These are phyloP conservation scores for Cryptotis parvus DNA, from an alignment of 2,113 vertebrate species.

Conservation along the genomic window DNA sequence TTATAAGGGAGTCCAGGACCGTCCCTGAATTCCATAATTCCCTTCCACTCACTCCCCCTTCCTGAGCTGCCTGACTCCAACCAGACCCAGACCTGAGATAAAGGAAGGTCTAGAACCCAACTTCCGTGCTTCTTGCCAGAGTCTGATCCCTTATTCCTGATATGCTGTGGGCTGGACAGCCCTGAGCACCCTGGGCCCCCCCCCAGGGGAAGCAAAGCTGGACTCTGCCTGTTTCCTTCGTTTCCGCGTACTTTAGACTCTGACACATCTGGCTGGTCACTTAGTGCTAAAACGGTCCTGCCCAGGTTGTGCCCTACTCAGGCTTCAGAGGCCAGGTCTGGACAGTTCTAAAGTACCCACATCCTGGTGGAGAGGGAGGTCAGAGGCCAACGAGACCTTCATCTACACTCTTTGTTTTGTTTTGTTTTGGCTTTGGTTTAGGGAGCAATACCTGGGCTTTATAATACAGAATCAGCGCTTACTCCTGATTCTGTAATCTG, in stretches of 20 bases:
- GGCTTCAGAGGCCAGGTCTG: not conserved
- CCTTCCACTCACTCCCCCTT: not conserved
- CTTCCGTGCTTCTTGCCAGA: not conserved
- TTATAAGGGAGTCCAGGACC: conserved; percentile 7
- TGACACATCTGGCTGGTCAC: conserved; percentile 60
- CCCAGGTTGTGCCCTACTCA: not conserved
- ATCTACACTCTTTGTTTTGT: not conserved
- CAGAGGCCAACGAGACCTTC: conserved; percentile 36
- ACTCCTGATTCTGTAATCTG: no score
- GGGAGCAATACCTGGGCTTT: no score
- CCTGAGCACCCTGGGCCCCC: conserved; percentile 36
- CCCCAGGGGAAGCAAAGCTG: not conserved
- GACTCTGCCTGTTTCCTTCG: conserved; percentile 65
- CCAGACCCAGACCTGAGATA: not conserved
- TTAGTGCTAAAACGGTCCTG: conserved; percentile 47
- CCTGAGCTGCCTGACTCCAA: conserved; percentile 32
- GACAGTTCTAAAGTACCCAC: conserved; percentile 26
- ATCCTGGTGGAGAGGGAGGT: not conserved
- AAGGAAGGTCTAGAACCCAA: conserved; percentile 21
- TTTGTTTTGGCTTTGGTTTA: no score
- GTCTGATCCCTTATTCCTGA: not conserved
- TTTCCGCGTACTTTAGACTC: conserved; percentile 68
- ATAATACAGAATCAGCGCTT: no score
- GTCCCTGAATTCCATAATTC: not conserved
- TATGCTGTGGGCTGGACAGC: not conserved